Percentiles rank a stretch among this genome's conserved stretches.
Conservation (phyloP, 2,113 vertebrate species). For the Herpetotheres cachinnans region DNA sequence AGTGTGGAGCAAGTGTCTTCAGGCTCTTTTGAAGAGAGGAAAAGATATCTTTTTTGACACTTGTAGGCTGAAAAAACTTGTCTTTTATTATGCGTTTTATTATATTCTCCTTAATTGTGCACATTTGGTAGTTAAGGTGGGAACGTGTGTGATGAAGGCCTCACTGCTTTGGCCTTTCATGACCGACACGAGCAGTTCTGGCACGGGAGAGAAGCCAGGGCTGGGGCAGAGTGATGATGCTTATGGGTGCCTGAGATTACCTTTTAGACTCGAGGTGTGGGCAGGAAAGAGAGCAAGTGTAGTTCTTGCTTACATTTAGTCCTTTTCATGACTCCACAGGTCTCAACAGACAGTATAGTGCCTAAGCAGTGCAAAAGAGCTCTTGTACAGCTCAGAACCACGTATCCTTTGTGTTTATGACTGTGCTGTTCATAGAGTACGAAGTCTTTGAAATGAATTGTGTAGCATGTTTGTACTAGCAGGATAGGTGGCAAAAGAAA, state of each 20-base stretch:
- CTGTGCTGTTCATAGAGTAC: not conserved
- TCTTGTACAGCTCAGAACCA: not conserved
- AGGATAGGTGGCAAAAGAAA: not conserved
- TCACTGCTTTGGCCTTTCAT: not conserved
- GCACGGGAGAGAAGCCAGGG: not conserved
- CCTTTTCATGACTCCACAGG: rapidly evolving
- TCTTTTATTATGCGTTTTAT: not conserved
- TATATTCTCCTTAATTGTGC: rapidly evolving
- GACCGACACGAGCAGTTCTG: not conserved
- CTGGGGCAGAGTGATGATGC: not conserved
- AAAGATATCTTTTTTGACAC: not conserved
- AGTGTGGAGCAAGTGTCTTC: not conserved
- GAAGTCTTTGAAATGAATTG: not conserved
- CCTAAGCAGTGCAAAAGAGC: not conserved
- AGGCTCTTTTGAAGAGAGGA: rapidly evolving
- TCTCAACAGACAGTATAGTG: not conserved
- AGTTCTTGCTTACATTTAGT: not conserved
- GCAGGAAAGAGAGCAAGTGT: not conserved
- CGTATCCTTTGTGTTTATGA: not conserved
- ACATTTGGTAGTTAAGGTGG: not conserved
- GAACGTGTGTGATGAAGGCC: not conserved
- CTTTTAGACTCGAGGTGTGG: not conserved
- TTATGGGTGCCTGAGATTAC: not conserved
- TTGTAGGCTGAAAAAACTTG: not conserved
- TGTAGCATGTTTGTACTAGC: not conserved